These are phyloP conservation scores for Crotalus tigris DNA, from an alignment of 2,113 vertebrate genomes.

Conservation along the genomic window DNA sequence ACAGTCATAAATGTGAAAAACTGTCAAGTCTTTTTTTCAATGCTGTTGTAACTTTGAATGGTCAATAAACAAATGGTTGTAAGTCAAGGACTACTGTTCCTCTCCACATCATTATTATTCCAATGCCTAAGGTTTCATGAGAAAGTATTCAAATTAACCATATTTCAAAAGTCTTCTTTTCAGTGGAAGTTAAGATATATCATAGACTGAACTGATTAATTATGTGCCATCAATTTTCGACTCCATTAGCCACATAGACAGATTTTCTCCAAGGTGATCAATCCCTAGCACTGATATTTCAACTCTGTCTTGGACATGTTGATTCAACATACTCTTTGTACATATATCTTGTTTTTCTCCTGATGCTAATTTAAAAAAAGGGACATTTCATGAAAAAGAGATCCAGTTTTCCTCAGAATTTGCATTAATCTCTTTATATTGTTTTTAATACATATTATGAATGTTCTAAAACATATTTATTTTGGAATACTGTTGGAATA, in stretches of 20 bases:
- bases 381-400: not conserved
- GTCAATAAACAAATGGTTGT: not conserved
- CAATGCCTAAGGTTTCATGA: not conserved
- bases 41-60: not conserved
- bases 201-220: not conserved
- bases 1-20: not conserved
- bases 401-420: not conserved
- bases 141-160: not conserved
- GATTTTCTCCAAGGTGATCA: not conserved
- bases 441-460: not conserved
- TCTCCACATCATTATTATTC: not conserved
- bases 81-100: not conserved
- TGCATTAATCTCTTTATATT: not conserved
- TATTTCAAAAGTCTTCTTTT: not conserved
- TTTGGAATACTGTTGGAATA: not conserved
- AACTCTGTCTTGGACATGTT: not conserved
- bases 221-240: not conserved
- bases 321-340: not conserved
- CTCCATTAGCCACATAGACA: not conserved
- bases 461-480: slow-evolving; percentile 51
- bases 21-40: not conserved
- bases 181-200: not conserved
- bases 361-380: not conserved
- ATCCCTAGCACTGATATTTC: not conserved
- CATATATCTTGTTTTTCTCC: not conserved